phyloP scores from a whole-genome alignment of 2,797 vertebrate genomes.

The Australoheros facetus region DNA sequence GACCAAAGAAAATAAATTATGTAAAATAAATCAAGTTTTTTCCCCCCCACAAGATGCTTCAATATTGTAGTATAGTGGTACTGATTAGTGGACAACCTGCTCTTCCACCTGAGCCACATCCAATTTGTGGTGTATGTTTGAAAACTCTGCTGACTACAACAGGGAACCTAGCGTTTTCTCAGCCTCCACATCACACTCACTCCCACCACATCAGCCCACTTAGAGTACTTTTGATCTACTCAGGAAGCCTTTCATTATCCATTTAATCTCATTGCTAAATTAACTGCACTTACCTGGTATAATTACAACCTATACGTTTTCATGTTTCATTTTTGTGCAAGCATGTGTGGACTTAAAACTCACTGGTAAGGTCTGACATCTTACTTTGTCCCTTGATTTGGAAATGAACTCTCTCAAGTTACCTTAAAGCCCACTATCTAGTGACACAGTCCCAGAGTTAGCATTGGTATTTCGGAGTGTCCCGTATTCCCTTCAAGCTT shows the following conservation, averaged over 20 bases:
- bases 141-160: background rate
- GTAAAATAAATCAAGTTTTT: background rate
- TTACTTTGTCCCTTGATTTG: background rate
- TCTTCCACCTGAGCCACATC: background rate
- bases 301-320: background rate
- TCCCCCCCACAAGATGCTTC: background rate
- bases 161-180: background rate
- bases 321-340: background rate
- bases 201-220: background rate
- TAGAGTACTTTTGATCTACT: background rate
- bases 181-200: background rate
- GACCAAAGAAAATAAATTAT: background rate
- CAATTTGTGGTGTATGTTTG: background rate
- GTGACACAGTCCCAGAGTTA: background rate
- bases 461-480: background rate
- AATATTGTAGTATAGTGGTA: background rate
- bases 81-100: background rate
- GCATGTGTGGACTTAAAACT: background rate
- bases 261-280: background rate
- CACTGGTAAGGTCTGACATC: background rate
- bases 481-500: background rate
- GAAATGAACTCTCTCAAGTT: background rate
- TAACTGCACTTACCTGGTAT: too few species aligned
- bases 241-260: background rate
- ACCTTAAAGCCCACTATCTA: background rate